Evolutionary conservation across 2,113 vertebrate genomes (phyloP).

Genomic region (Poeciliopsis prolifica): DNA sequence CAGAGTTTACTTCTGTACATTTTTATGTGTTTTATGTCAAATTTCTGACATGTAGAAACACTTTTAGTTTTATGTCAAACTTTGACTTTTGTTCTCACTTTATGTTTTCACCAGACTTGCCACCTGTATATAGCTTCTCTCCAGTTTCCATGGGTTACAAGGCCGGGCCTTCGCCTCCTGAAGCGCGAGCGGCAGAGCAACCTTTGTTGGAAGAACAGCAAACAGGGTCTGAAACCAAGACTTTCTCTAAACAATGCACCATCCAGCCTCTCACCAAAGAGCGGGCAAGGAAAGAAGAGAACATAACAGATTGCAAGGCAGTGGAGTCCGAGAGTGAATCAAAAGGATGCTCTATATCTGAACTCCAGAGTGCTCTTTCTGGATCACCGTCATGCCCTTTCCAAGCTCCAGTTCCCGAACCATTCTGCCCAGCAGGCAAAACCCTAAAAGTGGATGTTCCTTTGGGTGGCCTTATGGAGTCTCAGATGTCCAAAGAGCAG

Average conservation of each 20-base stretch:
- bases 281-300: constrained; percentile 42
- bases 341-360: constrained; percentile 46
- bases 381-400: constrained; percentile 54
- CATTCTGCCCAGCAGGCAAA: constrained; percentile 43
- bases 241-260: constrained; percentile 51
- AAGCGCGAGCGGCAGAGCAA: constrained; percentile 83
- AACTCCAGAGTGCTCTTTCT: constrained; percentile 39
- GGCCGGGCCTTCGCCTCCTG: constrained; percentile 80
- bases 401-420: constrained; percentile 39
- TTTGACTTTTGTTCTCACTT: constrained; percentile 14
- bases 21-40: not conserved
- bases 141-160: constrained; percentile 82
- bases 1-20: constrained; percentile 6
- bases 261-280: constrained; percentile 51
- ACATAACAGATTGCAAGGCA: constrained; percentile 49
- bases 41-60: not conserved
- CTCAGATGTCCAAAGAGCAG: constrained; percentile 57
- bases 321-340: constrained; percentile 48
- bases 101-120: constrained; percentile 81
- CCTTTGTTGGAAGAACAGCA: constrained; percentile 83
- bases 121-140: constrained; percentile 86
- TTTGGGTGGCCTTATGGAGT: constrained; percentile 51
- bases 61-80: constrained; percentile 8
- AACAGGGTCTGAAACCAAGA: constrained; percentile 51
- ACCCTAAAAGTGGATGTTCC: constrained; percentile 56